These are phyloP conservation scores for Micropterix aruncella DNA, from an alignment of 2,888 invertebrate genomes.

Conservation along the genomic window DNA sequence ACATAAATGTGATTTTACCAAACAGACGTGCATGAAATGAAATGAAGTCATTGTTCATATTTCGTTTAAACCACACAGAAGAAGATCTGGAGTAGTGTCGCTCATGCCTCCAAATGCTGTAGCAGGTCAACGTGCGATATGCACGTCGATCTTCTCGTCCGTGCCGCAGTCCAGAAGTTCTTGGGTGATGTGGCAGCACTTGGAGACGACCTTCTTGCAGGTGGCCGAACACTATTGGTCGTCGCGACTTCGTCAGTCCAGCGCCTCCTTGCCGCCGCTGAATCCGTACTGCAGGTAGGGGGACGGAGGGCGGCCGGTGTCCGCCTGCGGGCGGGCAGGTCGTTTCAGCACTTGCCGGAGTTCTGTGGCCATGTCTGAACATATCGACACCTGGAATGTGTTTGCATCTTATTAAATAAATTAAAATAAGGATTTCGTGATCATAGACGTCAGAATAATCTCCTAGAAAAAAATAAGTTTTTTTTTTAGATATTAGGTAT, in stretches of 20 bases:
- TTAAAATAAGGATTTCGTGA: too few relatives aligned
- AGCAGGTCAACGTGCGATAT: slow-evolving; percentile 8
- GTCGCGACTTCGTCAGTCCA: slow-evolving; percentile 32
- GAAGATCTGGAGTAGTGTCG: too few relatives aligned
- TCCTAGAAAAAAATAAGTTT: too few relatives aligned
- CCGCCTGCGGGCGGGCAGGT: slow-evolving; percentile 35
- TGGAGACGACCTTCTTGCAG: slow-evolving; percentile 13
- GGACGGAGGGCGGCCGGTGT: slow-evolving; percentile 40
- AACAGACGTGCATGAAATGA: too few relatives aligned
- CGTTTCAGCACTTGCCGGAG: slow-evolving; percentile 55
- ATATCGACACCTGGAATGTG: slow-evolving; percentile 53
- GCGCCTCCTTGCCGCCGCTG: slow-evolving; percentile 34
- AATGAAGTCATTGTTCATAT: too few relatives aligned
- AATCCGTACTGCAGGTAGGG: slow-evolving; percentile 51
- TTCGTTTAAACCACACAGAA: too few relatives aligned
- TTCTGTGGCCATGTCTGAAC: slow-evolving; percentile 61
- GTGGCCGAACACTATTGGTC: slow-evolving; percentile 30
- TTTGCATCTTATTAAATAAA: too few relatives aligned
- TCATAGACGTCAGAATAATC: too few relatives aligned
- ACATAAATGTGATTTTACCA: too few relatives aligned
- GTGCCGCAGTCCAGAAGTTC: neutral
- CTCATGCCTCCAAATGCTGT: too few relatives aligned
- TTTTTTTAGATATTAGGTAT: too few relatives aligned
- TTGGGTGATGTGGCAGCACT: neutral
- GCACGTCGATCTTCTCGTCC: neutral